Evolutionary conservation across 1,140 invertebrate genomes (phyloP), one percentile per base, ranked within the genome.

Genomic region (Diabrotica undecimpunctata): DNA sequence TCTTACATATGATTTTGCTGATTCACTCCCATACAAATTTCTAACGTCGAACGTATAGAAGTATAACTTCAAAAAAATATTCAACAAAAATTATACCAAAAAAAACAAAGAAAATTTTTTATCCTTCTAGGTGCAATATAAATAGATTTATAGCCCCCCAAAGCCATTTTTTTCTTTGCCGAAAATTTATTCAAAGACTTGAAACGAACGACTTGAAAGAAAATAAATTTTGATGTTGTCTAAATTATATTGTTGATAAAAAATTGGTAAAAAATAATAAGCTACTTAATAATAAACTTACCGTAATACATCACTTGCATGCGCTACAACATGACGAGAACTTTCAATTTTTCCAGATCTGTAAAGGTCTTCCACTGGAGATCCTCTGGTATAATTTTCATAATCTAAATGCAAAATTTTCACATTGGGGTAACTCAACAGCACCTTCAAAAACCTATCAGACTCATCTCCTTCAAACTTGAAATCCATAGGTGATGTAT

Each of bases 221-320:
- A n/a, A n/a, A n/a, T n/a, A 1, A 25, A 25, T 25, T 25, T 1
- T 25, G 25, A 25, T 25, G 1, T 25, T 25, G 25, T 25, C 4
- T 4, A 25, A 25, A 25, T 25, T 4, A 25, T 25, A n/a, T 46
- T 46, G 1, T 10, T 6, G n/a, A 4, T n/a, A 46, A 46, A 46
- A 2, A 46, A 46, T 46, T 46, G 6, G 4, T 25, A 25, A 25
- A 25, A 25, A 1, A 25, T 25, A 25, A n/a, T n/a, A 25, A 25
- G 25, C 41, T 46, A 10, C 11, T 46, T 10, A n/a, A n/a, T n/a
- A n/a, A n/a, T n/a, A 7, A 14, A 64, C 51, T 57, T 65, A 74
- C 73, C 73, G 81, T 38, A 92, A 71, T 12, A 90, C 81, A 72
- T 91, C 89, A 12, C 84, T 85, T 66, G 88, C 83, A 78, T 91